Conservation (phyloP, 2,888 invertebrate species). For the Lasioglossum figueresi region DNA sequence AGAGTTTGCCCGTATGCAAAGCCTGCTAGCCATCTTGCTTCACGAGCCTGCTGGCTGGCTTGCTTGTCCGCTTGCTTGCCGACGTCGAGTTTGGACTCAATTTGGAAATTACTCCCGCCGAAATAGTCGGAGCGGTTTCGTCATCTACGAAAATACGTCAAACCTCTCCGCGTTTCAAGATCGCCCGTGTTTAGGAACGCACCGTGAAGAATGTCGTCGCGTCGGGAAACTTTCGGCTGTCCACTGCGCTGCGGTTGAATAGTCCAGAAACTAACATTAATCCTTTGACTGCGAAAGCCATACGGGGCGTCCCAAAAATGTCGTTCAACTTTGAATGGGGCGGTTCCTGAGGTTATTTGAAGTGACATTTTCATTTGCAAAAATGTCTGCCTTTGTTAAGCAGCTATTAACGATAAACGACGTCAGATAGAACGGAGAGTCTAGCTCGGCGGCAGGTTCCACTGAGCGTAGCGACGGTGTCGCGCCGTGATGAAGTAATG, state of each 20-base stretch:
- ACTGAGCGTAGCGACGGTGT: too few relatives aligned
- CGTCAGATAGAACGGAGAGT: too few relatives aligned
- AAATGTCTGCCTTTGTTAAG: too few relatives aligned
- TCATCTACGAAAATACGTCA: conserved; percentile 53
- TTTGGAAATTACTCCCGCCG: conserved; percentile 69
- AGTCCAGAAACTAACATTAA: background rate
- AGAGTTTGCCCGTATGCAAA: conserved; percentile 71
- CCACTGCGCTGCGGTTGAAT: conserved; percentile 41
- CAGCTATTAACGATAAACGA: too few relatives aligned
- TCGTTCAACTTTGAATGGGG: too few relatives aligned
- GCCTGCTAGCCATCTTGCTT: conserved; percentile 62
- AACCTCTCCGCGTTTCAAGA: conserved; percentile 32
- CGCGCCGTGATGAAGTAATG: too few relatives aligned
- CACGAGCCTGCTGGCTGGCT: conserved; percentile 56
- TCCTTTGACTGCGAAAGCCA: background rate
- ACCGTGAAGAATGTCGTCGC: conserved; percentile 37
- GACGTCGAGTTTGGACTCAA: conserved; percentile 67
- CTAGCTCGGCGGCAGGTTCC: too few relatives aligned
- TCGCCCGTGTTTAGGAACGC: conserved; percentile 46
- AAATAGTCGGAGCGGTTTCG: conserved; percentile 60
- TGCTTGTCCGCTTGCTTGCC: conserved; percentile 60
- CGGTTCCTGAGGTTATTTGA: too few relatives aligned
- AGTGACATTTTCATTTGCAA: too few relatives aligned
- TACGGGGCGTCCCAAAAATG: too few relatives aligned
- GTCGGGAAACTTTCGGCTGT: conserved; percentile 40